Conservation (phyloP, 2,113 vertebrate genomes). For the Trogon surrucura region DNA sequence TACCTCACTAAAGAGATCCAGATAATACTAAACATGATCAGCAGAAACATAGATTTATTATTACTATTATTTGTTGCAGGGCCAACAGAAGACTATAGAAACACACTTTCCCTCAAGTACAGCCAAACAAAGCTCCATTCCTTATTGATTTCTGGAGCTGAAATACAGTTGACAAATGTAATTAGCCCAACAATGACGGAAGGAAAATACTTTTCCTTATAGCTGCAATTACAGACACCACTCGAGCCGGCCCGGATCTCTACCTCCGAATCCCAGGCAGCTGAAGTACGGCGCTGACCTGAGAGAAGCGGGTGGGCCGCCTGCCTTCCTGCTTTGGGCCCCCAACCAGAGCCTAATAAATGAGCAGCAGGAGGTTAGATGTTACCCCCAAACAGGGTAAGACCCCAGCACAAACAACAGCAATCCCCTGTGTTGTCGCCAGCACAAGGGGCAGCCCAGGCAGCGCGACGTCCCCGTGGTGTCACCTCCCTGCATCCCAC, state of each 20-base stretch:
- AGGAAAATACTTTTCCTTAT: not conserved
- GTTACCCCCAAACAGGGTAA: not conserved
- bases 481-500: not conserved
- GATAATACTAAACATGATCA: not conserved
- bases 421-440: accelerated
- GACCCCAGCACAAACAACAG: not conserved
- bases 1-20: conserved; percentile 15
- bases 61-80: conserved; percentile 9
- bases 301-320: not conserved
- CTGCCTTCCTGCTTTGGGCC: not conserved
- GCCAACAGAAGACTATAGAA: conserved; percentile 9
- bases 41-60: conserved; percentile 40
- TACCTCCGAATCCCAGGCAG: not conserved
- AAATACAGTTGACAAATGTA: conserved; percentile 7
- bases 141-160: conserved; percentile 25
- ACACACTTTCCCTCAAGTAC: not conserved
- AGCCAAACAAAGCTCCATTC: not conserved
- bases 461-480: accelerated
- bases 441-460: accelerated
- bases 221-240: not conserved
- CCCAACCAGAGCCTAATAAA: not conserved
- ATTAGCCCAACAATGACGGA: not conserved
- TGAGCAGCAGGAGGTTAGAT: not conserved
- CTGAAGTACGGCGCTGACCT: not conserved
- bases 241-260: not conserved